Evolutionary conservation across 2,888 invertebrate genomes (phyloP).

Genomic region (Exephanes ischioxanthus): DNA sequence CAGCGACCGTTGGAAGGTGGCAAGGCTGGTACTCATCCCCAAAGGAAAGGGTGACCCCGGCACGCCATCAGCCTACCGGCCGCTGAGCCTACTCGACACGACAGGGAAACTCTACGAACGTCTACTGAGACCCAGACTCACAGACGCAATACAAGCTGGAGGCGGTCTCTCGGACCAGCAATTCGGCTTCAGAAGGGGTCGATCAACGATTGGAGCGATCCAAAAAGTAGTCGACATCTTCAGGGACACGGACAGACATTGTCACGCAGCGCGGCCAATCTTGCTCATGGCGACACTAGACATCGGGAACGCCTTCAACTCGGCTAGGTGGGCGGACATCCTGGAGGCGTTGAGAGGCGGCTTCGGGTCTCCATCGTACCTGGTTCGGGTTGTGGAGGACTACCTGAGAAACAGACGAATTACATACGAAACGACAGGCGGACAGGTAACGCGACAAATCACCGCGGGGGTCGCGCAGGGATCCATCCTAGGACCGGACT

Average conservation of each 20-base stretch:
- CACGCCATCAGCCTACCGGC: conserved; percentile 44
- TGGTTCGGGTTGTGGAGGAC: too few relatives aligned
- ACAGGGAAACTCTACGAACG: conserved; percentile 74
- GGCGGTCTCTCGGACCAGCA: conserved; percentile 20
- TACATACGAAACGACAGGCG: conserved; percentile 62
- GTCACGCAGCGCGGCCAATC: conserved; percentile 59
- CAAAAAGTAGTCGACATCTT: conserved; percentile 53
- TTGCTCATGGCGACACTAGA: conserved; percentile 65
- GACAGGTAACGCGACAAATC: conserved; percentile 48
- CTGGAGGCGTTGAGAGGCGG: too few relatives aligned
- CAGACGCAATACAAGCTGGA: conserved; percentile 53
- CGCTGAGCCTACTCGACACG: conserved; percentile 73
- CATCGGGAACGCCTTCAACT: conserved; percentile 57
- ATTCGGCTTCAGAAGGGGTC: conserved; percentile 56
- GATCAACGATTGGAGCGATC: conserved; percentile 67
- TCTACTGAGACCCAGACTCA: conserved; percentile 71
- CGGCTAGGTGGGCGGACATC: conserved; percentile 38
- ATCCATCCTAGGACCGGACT: conserved; percentile 66
- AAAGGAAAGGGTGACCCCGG: conserved; percentile 62
- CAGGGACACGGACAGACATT: conserved; percentile 12
- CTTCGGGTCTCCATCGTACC: too few relatives aligned
- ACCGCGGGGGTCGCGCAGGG: conserved; percentile 69
- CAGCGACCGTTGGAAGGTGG: conserved; percentile 21
- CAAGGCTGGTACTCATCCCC: conserved; percentile 28
- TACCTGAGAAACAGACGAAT: conserved; percentile 65